Conservation (phyloP, 2,888 invertebrate genomes). For the Heteropelma amictum region DNA sequence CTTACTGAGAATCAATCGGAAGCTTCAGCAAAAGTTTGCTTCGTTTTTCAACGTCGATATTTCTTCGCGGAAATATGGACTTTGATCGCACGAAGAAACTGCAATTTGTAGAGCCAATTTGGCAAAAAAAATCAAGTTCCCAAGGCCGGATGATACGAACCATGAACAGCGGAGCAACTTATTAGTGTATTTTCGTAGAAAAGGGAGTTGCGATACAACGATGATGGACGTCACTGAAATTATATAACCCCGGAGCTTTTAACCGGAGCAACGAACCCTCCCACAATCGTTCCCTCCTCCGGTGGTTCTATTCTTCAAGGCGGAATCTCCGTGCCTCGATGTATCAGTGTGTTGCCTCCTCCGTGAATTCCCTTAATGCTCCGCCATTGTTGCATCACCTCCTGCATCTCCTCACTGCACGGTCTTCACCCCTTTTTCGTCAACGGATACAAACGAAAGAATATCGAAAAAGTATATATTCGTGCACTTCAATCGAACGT, state of each 20-base stretch:
- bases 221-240: conserved; percentile 9
- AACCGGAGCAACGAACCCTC: conserved; percentile 20
- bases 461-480: too few species aligned
- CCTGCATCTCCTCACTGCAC: too few species aligned
- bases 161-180: neutral
- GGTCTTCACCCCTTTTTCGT: too few species aligned
- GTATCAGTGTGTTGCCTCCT: conserved; percentile 24
- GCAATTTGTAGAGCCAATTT: neutral
- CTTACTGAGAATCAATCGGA: too few species aligned
- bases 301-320: conserved; percentile 19
- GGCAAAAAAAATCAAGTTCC: neutral
- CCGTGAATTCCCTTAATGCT: conserved; percentile 14
- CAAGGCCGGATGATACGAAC: neutral
- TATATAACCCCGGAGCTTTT: conserved; percentile 13
- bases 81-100: neutral
- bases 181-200: too few species aligned
- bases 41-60: neutral
- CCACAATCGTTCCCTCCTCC: neutral
- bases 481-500: too few species aligned
- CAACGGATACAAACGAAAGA: too few species aligned
- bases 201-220: neutral
- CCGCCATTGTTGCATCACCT: neutral
- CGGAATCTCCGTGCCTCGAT: conserved; percentile 35
- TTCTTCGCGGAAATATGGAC: neutral
- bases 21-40: too few species aligned